A percentile compares a stretch with the other conserved stretches of the same genome.
Conservation (phyloP, 2,797 vertebrate species). For the Typhlichthys subterraneus region DNA sequence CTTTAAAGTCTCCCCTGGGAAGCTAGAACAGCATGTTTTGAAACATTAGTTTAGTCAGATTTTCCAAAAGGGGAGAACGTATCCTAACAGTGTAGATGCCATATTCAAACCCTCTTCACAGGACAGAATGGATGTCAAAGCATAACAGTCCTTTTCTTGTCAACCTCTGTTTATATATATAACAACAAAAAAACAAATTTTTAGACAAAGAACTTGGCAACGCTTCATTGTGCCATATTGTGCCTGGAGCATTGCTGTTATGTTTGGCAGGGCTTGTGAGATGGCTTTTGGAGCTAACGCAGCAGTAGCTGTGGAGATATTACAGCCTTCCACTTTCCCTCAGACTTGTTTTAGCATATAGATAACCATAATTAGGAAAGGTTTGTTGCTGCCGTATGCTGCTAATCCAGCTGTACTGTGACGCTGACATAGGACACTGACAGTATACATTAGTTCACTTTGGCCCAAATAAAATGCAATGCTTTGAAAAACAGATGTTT, state of each 20-base stretch:
- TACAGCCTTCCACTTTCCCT: slow-evolving; percentile 40
- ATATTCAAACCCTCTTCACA: neutral
- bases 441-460: slow-evolving; percentile 21
- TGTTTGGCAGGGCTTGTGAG: slow-evolving; percentile 43
- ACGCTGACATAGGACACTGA: slow-evolving; percentile 18
- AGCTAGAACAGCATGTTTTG: slow-evolving; percentile 62
- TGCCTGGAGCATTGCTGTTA: slow-evolving; percentile 38
- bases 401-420: slow-evolving; percentile 31
- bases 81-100: neutral
- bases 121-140: slow-evolving; percentile 38
- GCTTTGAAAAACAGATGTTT: slow-evolving; percentile 4
- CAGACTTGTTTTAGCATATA: slow-evolving; percentile 29
- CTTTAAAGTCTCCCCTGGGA: slow-evolving; percentile 49
- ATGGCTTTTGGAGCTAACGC: slow-evolving; percentile 37
- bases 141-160: slow-evolving; percentile 25
- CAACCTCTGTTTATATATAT: slow-evolving; percentile 50
- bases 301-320: slow-evolving; percentile 37
- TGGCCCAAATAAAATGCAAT: slow-evolving; percentile 5
- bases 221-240: slow-evolving; percentile 37
- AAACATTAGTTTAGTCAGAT: slow-evolving; percentile 41
- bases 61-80: slow-evolving; percentile 40
- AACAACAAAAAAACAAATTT: slow-evolving; percentile 46
- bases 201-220: neutral
- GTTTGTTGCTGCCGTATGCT: slow-evolving; percentile 16
- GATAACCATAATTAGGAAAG: slow-evolving; percentile 45